Base-by-base conservation (phyloP, 2,888 invertebrate species). In the Drosophila antonietae region DNA sequence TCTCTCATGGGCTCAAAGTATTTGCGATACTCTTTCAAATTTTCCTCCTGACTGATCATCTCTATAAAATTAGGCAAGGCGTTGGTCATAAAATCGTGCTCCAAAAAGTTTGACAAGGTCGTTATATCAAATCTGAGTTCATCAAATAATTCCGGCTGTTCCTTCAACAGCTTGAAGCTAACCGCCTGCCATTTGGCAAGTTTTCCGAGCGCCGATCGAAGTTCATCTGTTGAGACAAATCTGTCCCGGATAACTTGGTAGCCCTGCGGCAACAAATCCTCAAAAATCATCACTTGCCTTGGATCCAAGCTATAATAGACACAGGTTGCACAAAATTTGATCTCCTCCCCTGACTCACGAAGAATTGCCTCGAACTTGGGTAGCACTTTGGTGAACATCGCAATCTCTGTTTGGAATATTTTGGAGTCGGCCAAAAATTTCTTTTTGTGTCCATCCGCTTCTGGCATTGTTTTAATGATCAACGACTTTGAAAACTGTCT, bases 391-490 rank as follows among this genome's bases (percentile, higher is more conserved):
- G 83, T 76, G 52, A 90, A 91, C 89, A 91, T 90, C 3, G 68
- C 72, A 20, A 88, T 84, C 79, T 91, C 92, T 0, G 83, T 88
- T 68, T 76, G 65, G 28, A 92, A 91, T 23, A 90, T 67, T 10
- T 60, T 55, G 0, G 79, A 63, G 3, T 82, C 76, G 0, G 37
- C 67, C 9, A 91, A 20, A 35, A 91, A 43, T 0, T 90, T 87
- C 52, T 70, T 87, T 65, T 91, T 91, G 0, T 59, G 20, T 2
- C 90, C 82, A 7, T 90, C 83, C 18, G 15, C 14, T 14, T 83
- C 80, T 0, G 91, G 90, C 88, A 90, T 88, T 1, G 88, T 86
- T 62, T 92, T 91, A 2, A 91, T 78, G 28, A 91, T 83, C 63
- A 83, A 31, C 1, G 82, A 73, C 61, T 81, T 63, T 47, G 31